Percentiles rank a stretch among this genome's conserved stretches.
These are phyloP conservation scores for Perizoma affinitatum DNA, from an alignment of 2,888 invertebrate species.

Conservation along the genomic window DNA sequence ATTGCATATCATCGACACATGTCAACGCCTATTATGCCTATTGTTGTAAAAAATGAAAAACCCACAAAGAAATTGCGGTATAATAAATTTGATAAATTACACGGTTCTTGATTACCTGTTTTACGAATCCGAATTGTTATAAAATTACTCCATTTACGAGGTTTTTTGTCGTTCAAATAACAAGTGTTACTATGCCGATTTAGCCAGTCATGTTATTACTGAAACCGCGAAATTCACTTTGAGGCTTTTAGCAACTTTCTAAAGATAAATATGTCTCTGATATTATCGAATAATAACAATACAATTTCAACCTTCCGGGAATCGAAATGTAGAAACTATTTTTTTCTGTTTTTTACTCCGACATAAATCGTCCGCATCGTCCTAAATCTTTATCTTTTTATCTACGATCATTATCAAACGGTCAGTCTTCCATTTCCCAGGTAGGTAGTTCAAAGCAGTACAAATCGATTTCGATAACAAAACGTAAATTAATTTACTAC, in stretches of 20 bases:
- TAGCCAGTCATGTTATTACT: slow-evolving; percentile 68
- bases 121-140: slow-evolving; percentile 69
- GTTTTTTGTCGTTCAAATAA: slow-evolving; percentile 72
- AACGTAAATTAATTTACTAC: slow-evolving; percentile 52
- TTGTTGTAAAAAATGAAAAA: slow-evolving; percentile 61
- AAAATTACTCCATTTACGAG: slow-evolving; percentile 77
- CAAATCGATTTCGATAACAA: slow-evolving; percentile 63
- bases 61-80: slow-evolving; percentile 73
- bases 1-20: slow-evolving; percentile 72
- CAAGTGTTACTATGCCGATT: slow-evolving; percentile 70
- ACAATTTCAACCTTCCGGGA: slow-evolving; percentile 38
- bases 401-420: slow-evolving; percentile 26
- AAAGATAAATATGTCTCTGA: slow-evolving; percentile 34
- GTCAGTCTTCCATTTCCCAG: slow-evolving; percentile 26
- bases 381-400: slow-evolving; percentile 27
- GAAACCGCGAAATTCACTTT: slow-evolving; percentile 64
- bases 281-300: slow-evolving; percentile 32
- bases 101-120: slow-evolving; percentile 75
- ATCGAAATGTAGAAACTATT: slow-evolving; percentile 28
- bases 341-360: slow-evolving; percentile 27
- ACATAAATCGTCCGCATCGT: slow-evolving; percentile 34
- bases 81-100: slow-evolving; percentile 79
- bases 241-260: slow-evolving; percentile 60
- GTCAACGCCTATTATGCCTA: slow-evolving; percentile 78
- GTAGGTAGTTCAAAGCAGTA: slow-evolving; percentile 43